Evolutionary conservation across 2,797 vertebrate genomes (phyloP).

Genomic region (Clamator glandarius): DNA sequence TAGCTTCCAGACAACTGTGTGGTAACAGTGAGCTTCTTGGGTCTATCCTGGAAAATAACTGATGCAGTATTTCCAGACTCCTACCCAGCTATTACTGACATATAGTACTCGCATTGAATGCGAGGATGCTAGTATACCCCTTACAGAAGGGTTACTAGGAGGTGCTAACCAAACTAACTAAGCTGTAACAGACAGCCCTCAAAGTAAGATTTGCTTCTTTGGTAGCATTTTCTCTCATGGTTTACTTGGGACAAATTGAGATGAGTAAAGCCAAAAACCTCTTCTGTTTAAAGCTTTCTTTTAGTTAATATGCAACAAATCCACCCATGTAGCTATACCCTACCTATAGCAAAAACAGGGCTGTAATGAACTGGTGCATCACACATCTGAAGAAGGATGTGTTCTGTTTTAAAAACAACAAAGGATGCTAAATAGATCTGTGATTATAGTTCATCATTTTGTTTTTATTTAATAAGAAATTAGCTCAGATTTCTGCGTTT

Average conservation of each 20-base stretch:
- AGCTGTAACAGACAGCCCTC: background rate
- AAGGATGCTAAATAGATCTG: background rate
- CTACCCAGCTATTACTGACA: accelerated
- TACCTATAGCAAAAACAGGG: background rate
- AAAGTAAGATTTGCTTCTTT: background rate
- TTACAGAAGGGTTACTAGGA: background rate
- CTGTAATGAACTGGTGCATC: background rate
- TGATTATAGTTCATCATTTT: background rate
- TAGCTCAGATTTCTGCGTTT: background rate
- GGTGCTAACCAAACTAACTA: background rate
- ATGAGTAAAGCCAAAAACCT: background rate
- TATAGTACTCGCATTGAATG: background rate
- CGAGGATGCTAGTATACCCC: background rate
- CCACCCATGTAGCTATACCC: background rate
- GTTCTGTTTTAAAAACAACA: background rate
- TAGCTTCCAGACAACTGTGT: background rate
- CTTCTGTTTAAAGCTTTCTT: background rate
- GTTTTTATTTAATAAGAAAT: background rate
- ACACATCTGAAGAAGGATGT: background rate
- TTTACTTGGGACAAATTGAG: background rate
- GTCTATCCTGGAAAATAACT: background rate
- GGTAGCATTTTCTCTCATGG: background rate
- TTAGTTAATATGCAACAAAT: background rate
- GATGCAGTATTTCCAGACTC: background rate
- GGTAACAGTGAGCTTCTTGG: accelerated